These are phyloP conservation scores for Scomber colias DNA, from an alignment of 2,113 vertebrate species.

Conservation along the genomic window DNA sequence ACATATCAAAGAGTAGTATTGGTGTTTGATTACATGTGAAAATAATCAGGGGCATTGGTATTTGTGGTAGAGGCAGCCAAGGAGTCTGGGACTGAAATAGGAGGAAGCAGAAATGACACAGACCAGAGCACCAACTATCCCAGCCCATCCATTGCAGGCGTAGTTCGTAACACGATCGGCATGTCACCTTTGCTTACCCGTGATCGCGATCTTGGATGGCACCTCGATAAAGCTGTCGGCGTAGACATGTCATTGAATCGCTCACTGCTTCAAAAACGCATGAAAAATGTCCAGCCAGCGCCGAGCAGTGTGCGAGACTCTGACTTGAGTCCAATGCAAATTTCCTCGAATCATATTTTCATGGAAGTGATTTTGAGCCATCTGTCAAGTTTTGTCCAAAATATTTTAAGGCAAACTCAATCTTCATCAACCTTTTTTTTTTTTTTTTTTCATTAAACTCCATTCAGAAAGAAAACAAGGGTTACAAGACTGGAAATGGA, in stretches of 20 bases:
- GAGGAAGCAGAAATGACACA: constrained; percentile 32
- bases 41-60: constrained; percentile 40
- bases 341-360: neutral
- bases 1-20: neutral
- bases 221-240: constrained; percentile 23
- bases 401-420: constrained; percentile 8
- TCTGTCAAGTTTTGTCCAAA: constrained; percentile 25
- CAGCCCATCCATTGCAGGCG: neutral
- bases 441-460: neutral
- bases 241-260: constrained; percentile 22
- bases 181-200: constrained; percentile 41
- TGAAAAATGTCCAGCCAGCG: neutral
- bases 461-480: neutral
- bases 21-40: constrained; percentile 55
- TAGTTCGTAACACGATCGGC: constrained; percentile 24
- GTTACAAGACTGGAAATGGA: neutral
- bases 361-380: neutral
- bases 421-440: neutral
- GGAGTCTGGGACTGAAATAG: constrained; percentile 21
- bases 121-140: constrained; percentile 30
- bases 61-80: constrained; percentile 28
- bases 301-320: constrained; percentile 6
- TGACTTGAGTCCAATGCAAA: constrained; percentile 5
- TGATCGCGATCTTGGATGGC: constrained; percentile 53
- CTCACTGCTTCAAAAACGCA: constrained; percentile 1